These are phyloP conservation scores for Phalacrocorax pelagicus DNA, from an alignment of 2,113 vertebrate species.

Conservation along the genomic window DNA sequence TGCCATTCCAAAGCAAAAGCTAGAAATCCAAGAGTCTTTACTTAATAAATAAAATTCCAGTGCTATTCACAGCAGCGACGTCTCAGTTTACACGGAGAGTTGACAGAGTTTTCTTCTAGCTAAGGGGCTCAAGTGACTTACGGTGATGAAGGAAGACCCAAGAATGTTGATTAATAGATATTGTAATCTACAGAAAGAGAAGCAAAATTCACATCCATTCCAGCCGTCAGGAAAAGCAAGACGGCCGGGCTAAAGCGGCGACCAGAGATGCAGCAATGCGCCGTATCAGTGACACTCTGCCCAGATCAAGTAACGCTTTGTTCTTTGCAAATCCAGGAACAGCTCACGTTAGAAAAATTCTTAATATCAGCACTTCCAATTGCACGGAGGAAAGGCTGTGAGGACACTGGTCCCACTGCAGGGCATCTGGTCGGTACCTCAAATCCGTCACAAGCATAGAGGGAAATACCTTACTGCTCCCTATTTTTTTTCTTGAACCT, in stretches of 20 bases:
- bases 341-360: background rate
- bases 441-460: background rate
- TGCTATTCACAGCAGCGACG: background rate
- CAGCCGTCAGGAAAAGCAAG: background rate
- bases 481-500: background rate
- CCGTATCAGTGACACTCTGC: background rate
- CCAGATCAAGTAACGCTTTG: background rate
- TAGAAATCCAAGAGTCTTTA: conserved; percentile 54
- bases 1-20: conserved; percentile 48
- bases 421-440: too few species aligned
- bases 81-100: conserved; percentile 53
- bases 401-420: background rate
- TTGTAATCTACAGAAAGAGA: background rate
- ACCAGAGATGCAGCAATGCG: background rate
- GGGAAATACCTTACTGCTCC: background rate
- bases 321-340: background rate
- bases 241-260: background rate
- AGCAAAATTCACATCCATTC: background rate
- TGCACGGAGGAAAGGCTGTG: accelerated
- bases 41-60: conserved; percentile 58
- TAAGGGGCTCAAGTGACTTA: background rate
- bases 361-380: background rate
- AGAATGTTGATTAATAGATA: conserved; percentile 49
- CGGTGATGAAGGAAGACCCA: conserved; percentile 23
- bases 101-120: conserved; percentile 57